Evolutionary conservation across 1,140 invertebrate species (phyloP), one percentile per base, ranked within the genome.

Genomic region (Aphidius ervi): DNA sequence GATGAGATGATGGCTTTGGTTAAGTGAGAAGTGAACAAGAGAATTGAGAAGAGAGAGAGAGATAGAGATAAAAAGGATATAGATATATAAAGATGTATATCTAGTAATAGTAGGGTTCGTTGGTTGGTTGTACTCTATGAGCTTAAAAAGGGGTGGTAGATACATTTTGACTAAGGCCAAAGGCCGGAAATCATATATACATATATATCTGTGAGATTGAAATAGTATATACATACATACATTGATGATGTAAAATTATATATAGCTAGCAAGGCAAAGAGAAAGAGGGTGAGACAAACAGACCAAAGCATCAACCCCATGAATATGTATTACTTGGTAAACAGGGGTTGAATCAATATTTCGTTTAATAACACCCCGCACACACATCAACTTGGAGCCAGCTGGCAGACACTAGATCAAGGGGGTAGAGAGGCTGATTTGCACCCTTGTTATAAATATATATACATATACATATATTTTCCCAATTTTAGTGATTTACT

Each of bases 301-400:
- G 71, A 72, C 71, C 67, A 66, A 71, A 72, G 68, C 68, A 69
- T 68, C 49, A 56, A 72, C 68, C 68, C 70, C 70, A 80, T 80
- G 78, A 78, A 78, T 80, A 80, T 80, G 78, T 75, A 80, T 80
- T 76, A 78, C 71, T 77, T 67, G 67, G 76, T 77, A 80, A 80
- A 78, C 75, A 79, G 75, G 75, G 74, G 71, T 77, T 76, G 74
- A 79, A 80, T 79, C 77, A 79, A 80, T 80, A 79, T 78, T 78
- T 78, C 76, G 74, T 80, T 80, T 79, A 80, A 80, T 78, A 79
- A 80, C 71, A 74, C 71, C 65, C 71, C 65, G 68, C 67, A 65
- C 63, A 49, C 48, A 66, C 56, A 61, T 55, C 53, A 61, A 31
- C 41, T 9, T 39, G 39, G 20, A 53, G 48, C 61, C 62, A 65